Percentiles rank a stretch among this genome's conserved stretches.
These are phyloP conservation scores for Notodonta ziczac DNA, from an alignment of 2,888 invertebrate genomes.

Conservation along the genomic window DNA sequence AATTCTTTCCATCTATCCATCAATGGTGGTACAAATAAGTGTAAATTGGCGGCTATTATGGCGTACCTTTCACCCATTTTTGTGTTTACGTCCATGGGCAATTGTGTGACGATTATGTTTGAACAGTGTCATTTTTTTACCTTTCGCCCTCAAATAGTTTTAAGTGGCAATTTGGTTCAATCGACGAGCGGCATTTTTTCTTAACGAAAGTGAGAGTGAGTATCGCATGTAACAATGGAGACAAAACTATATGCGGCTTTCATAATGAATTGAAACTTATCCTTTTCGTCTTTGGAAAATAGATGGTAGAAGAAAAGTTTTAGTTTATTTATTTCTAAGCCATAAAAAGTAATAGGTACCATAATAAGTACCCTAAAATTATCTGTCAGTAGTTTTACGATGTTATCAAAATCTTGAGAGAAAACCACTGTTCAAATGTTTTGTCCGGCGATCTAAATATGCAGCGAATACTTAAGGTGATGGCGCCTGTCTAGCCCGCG, in stretches of 20 bases:
- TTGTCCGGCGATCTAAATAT: constrained; percentile 30
- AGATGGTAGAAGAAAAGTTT: too few relatives aligned
- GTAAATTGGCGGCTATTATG: constrained; percentile 63
- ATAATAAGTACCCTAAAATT: background rate
- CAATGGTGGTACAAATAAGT: constrained; percentile 59
- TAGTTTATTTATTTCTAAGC: too few relatives aligned
- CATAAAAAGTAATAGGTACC: too few relatives aligned
- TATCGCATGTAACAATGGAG: background rate
- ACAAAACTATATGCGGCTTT: background rate
- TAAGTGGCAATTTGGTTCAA: constrained; percentile 21
- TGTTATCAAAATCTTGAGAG: background rate
- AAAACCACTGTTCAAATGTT: background rate
- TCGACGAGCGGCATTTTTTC: constrained; percentile 13
- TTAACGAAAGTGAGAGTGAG: constrained; percentile 31
- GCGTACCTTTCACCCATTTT: constrained; percentile 69
- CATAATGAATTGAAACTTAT: background rate
- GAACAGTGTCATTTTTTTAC: constrained; percentile 39
- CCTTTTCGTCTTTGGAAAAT: too few relatives aligned
- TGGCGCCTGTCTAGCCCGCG: too few relatives aligned
- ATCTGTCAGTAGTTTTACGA: too few relatives aligned
- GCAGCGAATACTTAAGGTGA: constrained; percentile 34
- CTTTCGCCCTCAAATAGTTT: constrained; percentile 20
- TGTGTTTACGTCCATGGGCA: constrained; percentile 41
- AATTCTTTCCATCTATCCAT: constrained; percentile 56
- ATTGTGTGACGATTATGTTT: constrained; percentile 45